phyloP scores from a whole-genome alignment of 2,888 invertebrate species.

The Lepidochrysops patricia region DNA sequence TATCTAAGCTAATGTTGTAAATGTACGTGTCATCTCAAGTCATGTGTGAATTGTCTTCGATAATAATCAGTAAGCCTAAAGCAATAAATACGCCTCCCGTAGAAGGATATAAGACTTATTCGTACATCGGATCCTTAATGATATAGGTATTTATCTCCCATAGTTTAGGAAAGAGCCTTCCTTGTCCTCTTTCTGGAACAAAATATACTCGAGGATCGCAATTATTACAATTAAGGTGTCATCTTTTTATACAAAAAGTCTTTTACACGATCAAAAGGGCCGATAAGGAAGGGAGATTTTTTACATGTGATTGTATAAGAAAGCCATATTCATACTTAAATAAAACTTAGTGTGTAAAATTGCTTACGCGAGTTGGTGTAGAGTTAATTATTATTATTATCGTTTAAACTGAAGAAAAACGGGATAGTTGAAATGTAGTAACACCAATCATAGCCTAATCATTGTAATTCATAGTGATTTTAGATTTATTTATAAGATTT shows the following conservation, averaged over 20 bases:
- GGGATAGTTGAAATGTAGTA: conserved; percentile 58
- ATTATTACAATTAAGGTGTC: conserved; percentile 6
- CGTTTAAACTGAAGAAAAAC: conserved; percentile 36
- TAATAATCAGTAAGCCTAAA: conserved; percentile 42
- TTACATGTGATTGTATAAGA: conserved; percentile 42
- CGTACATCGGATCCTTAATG: conserved; percentile 21
- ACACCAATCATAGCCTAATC: conserved; percentile 72
- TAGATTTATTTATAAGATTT: conserved; percentile 65
- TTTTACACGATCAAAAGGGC: conserved; percentile 4
- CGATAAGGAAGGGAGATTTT: conserved; percentile 24
- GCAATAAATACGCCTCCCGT: conserved; percentile 47
- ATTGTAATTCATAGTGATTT: conserved; percentile 63
- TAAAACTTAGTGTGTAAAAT: conserved; percentile 36
- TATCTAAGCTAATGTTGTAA: conserved; percentile 16
- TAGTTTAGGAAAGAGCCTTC: conserved; percentile 25
- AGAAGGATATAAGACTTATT: conserved; percentile 32
- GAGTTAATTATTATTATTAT: conserved; percentile 32
- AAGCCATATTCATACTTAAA: conserved; percentile 41
- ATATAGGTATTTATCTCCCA: conserved; percentile 25
- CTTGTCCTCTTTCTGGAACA: conserved; percentile 23
- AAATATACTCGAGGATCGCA: neutral
- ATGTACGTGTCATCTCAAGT: conserved; percentile 18
- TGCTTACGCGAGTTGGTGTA: conserved; percentile 47
- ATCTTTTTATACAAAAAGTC: conserved; percentile 1
- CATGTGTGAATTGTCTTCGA: conserved; percentile 29